Evolutionary conservation across 2,888 invertebrate species (phyloP).

Genomic region (Platycnemis pennipes): DNA sequence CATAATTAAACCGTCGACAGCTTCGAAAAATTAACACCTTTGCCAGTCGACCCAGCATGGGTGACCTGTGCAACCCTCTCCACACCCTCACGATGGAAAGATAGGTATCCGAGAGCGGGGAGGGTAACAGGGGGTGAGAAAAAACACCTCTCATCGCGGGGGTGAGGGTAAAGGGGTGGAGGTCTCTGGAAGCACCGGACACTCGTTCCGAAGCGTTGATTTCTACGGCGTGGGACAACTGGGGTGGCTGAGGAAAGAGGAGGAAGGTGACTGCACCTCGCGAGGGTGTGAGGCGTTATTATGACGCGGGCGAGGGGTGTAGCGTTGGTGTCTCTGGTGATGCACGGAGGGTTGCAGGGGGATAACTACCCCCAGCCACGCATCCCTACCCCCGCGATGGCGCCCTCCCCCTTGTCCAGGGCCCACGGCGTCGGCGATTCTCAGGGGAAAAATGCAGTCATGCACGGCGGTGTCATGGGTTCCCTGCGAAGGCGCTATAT

Average conservation of each 20-base stretch:
- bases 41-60: too few relatives aligned
- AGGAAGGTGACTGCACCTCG: neutral
- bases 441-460: constrained; percentile 62
- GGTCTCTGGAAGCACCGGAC: neutral
- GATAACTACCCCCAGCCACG: neutral
- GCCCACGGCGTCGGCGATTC: neutral
- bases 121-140: neutral
- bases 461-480: constrained; percentile 26
- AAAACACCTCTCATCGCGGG: neutral
- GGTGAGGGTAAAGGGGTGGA: neutral
- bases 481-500: neutral
- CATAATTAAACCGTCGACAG: too few relatives aligned
- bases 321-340: neutral
- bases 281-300: neutral
- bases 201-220: constrained; percentile 51
- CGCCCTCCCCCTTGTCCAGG: too few relatives aligned
- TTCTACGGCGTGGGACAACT: constrained; percentile 61
- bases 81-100: neutral
- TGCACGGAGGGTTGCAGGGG: neutral
- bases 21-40: neutral
- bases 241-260: neutral
- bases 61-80: neutral
- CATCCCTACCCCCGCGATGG: neutral
- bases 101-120: neutral
- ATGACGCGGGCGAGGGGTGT: neutral